phyloP scores from a whole-genome alignment of 2,113 vertebrate species.

The Chionis minor region DNA sequence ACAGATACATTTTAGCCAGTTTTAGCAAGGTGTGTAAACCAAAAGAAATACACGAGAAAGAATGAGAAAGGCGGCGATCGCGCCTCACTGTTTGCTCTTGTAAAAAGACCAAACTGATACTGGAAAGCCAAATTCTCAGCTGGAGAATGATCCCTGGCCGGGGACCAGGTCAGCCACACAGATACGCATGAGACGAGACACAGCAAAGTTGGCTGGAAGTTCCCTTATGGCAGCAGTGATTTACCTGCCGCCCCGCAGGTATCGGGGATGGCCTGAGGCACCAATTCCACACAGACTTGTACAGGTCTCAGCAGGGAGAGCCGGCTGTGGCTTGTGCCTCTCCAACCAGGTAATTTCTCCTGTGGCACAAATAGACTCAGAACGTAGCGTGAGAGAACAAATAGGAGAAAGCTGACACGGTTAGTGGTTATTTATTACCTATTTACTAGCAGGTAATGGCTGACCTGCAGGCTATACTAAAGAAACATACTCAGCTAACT shows the following conservation, averaged over 20 bases:
- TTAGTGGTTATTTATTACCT: slow-evolving; percentile 30
- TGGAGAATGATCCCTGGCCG: not conserved
- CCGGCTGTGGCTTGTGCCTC: not conserved
- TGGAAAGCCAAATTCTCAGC: not conserved
- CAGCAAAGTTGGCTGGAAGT: not conserved
- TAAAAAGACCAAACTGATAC: not conserved
- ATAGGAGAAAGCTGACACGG: not conserved
- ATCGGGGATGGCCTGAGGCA: not conserved
- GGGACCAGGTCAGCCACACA: not conserved
- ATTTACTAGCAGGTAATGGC: not conserved
- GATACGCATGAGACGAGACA: not conserved
- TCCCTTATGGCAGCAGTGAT: not conserved
- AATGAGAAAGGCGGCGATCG: fast-evolving
- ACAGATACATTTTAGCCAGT: not conserved
- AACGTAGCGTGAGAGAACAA: not conserved
- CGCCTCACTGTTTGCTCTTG: not conserved
- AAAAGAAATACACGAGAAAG: not conserved
- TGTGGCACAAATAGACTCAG: not conserved
- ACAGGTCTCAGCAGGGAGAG: not conserved
- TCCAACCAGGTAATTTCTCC: slow-evolving; percentile 5
- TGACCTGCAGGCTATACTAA: not conserved
- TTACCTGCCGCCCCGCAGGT: not conserved
- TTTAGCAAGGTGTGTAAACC: not conserved
- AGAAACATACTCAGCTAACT: not conserved
- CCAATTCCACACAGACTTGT: not conserved